Conservation (phyloP, 2,888 invertebrate genomes). For the Apodemia mormo region DNA sequence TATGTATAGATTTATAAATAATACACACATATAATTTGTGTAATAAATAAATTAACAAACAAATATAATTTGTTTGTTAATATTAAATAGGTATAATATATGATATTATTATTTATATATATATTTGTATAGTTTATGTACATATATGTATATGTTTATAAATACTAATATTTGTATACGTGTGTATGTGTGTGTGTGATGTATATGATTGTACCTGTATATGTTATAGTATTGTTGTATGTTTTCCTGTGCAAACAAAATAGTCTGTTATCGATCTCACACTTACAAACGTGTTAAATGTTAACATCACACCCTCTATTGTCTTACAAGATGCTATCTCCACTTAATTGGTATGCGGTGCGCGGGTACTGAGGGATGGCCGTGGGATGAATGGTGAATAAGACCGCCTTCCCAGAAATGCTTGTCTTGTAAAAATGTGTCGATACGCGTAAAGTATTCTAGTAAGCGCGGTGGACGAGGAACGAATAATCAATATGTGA, state of each 20-base stretch:
- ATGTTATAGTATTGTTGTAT: not conserved
- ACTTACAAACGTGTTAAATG: not conserved
- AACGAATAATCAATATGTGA: slow-evolving; percentile 43
- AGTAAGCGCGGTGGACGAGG: slow-evolving; percentile 40
- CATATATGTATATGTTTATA: no score
- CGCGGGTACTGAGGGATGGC: slow-evolving; percentile 36
- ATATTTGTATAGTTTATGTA: no score
- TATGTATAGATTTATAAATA: no score
- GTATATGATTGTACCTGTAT: no score
- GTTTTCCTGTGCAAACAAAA: not conserved
- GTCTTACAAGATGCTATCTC: slow-evolving; percentile 48
- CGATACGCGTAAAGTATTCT: slow-evolving; percentile 59
- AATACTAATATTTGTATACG: no score
- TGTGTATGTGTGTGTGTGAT: no score
- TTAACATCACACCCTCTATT: slow-evolving; percentile 20
- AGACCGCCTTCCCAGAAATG: slow-evolving; percentile 47
- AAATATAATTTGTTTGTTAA: no score
- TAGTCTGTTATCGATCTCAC: not conserved
- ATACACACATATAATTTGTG: no score
- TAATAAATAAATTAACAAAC: no score
- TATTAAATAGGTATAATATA: no score
- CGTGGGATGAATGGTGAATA: slow-evolving; percentile 66
- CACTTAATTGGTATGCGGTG: slow-evolving; percentile 53
- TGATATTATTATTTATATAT: no score
- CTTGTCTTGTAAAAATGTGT: slow-evolving; percentile 54